Conservation (phyloP, 1,140 invertebrate genomes). For the Cyclargus thomasi region DNA sequence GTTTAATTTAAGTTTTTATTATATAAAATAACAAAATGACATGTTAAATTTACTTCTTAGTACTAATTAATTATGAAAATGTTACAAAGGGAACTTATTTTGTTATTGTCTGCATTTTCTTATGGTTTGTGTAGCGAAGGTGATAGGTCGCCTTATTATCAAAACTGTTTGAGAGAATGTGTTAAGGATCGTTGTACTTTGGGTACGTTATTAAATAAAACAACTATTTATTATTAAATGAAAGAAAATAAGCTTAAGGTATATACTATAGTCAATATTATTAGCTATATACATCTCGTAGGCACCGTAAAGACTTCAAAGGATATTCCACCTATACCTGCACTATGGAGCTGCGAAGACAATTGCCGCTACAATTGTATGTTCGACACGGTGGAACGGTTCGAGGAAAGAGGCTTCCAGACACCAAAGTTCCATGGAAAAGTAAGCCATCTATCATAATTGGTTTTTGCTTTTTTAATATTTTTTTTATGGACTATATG, state of each 20-base stretch:
- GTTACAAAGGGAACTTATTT: background rate
- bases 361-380: slow-evolving; percentile 94
- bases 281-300: background rate
- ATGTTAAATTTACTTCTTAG: no score
- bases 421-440: slow-evolving; percentile 98
- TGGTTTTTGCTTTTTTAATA: no score
- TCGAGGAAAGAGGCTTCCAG: slow-evolving; percentile 79
- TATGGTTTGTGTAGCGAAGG: slow-evolving; percentile 39
- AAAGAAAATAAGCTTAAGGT: no score
- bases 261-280: slow-evolving; percentile 42
- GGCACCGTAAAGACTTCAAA: background rate
- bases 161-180: slow-evolving; percentile 50
- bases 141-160: slow-evolving; percentile 54
- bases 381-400: slow-evolving; percentile 92
- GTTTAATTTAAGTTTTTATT: no score
- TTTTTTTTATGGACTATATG: no score
- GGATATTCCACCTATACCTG: slow-evolving; percentile 34
- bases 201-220: slow-evolving; percentile 39
- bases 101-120: slow-evolving; percentile 24
- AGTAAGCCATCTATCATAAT: slow-evolving; percentile 66
- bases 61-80: background rate
- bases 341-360: slow-evolving; percentile 86
- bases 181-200: slow-evolving; percentile 42
- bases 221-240: slow-evolving; percentile 38
- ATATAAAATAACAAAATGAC: background rate